Conservation (phyloP, 2,113 vertebrate genomes). For the Balaeniceps rex region DNA sequence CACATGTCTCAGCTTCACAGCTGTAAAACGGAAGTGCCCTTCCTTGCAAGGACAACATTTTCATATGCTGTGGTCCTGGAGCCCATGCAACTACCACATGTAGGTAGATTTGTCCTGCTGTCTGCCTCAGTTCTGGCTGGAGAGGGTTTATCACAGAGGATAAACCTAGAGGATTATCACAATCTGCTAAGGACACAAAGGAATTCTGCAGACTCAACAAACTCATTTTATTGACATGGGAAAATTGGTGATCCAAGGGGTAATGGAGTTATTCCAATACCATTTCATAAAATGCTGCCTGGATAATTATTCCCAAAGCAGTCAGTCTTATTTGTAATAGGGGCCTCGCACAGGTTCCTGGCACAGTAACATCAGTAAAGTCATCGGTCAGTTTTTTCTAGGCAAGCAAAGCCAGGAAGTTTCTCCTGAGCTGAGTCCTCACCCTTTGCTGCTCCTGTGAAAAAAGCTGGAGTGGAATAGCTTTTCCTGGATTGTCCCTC, state of each 20-base stretch:
- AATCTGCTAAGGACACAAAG: background rate
- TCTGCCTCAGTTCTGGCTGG: background rate
- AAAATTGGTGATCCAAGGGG: background rate
- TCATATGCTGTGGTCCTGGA: background rate
- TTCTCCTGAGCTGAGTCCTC: background rate
- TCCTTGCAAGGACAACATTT: background rate
- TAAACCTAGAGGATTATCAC: background rate
- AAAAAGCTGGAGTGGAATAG: background rate
- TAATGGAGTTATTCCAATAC: background rate
- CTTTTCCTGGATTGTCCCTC: background rate
- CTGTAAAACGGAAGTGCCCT: background rate
- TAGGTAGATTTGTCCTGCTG: background rate
- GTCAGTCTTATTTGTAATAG: background rate
- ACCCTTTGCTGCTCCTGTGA: background rate
- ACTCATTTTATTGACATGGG: background rate
- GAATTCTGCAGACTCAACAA: background rate
- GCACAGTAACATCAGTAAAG: background rate
- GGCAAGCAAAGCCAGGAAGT: background rate
- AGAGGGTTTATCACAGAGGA: background rate
- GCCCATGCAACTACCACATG: slow-evolving; percentile 23
- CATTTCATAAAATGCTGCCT: background rate
- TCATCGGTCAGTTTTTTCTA: background rate
- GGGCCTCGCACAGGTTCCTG: background rate
- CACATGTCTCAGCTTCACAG: slow-evolving; percentile 20
- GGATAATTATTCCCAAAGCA: background rate